Evolutionary conservation across 2,113 vertebrate genomes (phyloP).

Genomic region (Podiceps cristatus): DNA sequence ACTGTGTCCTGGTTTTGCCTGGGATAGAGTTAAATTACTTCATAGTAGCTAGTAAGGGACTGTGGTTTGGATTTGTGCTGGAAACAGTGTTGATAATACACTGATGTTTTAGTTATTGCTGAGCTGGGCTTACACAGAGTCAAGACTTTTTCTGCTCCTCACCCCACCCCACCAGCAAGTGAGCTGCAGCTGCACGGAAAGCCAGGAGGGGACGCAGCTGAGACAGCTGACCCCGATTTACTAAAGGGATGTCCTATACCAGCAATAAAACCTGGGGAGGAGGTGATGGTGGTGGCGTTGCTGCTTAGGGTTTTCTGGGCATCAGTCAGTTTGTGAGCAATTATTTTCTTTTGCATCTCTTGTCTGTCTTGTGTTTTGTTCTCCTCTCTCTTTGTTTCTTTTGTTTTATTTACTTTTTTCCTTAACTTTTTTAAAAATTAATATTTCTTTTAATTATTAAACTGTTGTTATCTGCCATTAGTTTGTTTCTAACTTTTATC

Average conservation of each 20-base stretch:
- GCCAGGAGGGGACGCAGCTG: fast-evolving
- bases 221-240: too few species aligned
- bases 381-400: not conserved
- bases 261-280: not conserved
- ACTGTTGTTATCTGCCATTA: not conserved
- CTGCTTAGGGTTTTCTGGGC: not conserved
- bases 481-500: not conserved
- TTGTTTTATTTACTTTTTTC: not conserved
- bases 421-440: not conserved
- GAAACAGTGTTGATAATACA: not conserved
- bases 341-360: not conserved
- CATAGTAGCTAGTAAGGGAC: not conserved
- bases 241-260: not conserved
- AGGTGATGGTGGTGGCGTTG: fast-evolving
- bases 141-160: not conserved
- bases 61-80: not conserved
- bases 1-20: not conserved
- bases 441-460: not conserved
- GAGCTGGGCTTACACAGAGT: not conserved
- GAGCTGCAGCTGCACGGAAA: too few species aligned
- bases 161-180: fast-evolving
- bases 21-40: not conserved
- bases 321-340: not conserved
- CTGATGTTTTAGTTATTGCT: fast-evolving
- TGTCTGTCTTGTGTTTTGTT: not conserved